Percentiles rank a stretch among this genome's conserved stretches.
Conservation (phyloP, 2,888 invertebrate species). For the Drosophila sordidapex region DNA sequence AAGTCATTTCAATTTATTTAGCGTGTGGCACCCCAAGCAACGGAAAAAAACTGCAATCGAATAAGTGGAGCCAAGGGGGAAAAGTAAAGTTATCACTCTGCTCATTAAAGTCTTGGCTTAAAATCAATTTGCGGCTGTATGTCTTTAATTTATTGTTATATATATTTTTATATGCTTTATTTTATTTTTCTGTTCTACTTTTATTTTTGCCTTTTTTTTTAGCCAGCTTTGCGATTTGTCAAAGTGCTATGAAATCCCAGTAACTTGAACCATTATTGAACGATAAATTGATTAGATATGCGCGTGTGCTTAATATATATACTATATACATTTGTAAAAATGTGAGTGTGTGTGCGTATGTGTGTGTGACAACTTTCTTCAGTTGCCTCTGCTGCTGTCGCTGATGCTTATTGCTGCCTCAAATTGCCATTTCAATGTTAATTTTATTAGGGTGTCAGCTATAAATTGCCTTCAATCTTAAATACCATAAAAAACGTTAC, state of each 20-base stretch:
- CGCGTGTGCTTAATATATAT: conserved; percentile 31
- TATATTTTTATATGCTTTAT: conserved; percentile 15
- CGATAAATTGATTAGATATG: conserved; percentile 83
- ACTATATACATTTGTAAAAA: conserved; percentile 41
- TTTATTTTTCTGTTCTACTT: conserved; percentile 13
- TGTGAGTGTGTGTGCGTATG: conserved; percentile 15
- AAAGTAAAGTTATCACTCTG: not conserved
- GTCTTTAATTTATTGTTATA: conserved; percentile 31
- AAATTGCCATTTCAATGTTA: conserved; percentile 82
- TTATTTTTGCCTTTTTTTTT: conserved; percentile 24
- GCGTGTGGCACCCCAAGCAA: conserved; percentile 52
- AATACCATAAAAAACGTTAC: conserved; percentile 80
- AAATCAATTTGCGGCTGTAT: conserved; percentile 33
- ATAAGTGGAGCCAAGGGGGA: not conserved
- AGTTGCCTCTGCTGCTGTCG: conserved; percentile 29
- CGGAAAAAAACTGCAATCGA: conserved; percentile 47
- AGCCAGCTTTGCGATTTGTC: conserved; percentile 70
- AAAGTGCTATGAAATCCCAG: conserved; percentile 63
- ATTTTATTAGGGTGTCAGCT: conserved; percentile 82
- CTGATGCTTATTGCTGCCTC: conserved; percentile 72
- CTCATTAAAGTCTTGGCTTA: conserved; percentile 41
- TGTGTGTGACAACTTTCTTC: conserved; percentile 47
- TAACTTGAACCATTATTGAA: conserved; percentile 73
- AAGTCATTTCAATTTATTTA: conserved; percentile 80
- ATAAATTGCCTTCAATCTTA: conserved; percentile 83